Base-by-base conservation (phyloP, 2,888 invertebrate genomes). In the Acronicta alni region DNA sequence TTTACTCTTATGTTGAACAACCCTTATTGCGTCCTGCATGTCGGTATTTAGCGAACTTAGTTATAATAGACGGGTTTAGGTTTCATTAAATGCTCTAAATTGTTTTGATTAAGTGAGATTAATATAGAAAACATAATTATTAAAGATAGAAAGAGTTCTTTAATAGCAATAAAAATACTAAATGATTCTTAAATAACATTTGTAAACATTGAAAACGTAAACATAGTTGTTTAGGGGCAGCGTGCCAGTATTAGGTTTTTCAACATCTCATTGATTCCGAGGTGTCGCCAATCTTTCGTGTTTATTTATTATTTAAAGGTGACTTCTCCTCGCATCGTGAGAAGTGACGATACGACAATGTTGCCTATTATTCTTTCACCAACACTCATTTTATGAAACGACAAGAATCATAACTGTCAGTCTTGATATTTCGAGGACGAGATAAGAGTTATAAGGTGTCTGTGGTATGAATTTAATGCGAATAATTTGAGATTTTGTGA, bases 291-390 rank as follows among this genome's bases (percentile, higher is more conserved):
- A 67, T 66, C 49, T 58, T 58, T 46, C 14, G 20, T 48, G 23
- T 57, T 57, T 41, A 67, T 71, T 39, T 57, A 55, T 54, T 67
- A 72, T 72, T 59, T 53, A 55, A 55, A 30, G 39, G 14, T 15
- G 52, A 47, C 48, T 37, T 41, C 20, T 42, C 38, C 44, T 47
- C 45, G 41, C 14, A 32, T 15, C 44, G 47, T 18, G 48, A 51
- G 37, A 46, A 51, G 57, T 58, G 60, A 54, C 56, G 53, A 53
- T 49, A 64, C 44, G 48, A 58, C 35, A 49, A 51, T 54, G 39
- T 37, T 44, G 12, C 30, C 30, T 30, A 57, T 56, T 56, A 61
- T 53, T 46, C 48, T 56, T 54, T 60, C 54, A 57, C 10, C 39
- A 63, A 57, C 39, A 49, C 48, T 46, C 53, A 54, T 69, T 46